These are phyloP conservation scores for Rhopalosiphum maidis DNA, from an alignment of 1,140 invertebrate species.

Conservation along the genomic window DNA sequence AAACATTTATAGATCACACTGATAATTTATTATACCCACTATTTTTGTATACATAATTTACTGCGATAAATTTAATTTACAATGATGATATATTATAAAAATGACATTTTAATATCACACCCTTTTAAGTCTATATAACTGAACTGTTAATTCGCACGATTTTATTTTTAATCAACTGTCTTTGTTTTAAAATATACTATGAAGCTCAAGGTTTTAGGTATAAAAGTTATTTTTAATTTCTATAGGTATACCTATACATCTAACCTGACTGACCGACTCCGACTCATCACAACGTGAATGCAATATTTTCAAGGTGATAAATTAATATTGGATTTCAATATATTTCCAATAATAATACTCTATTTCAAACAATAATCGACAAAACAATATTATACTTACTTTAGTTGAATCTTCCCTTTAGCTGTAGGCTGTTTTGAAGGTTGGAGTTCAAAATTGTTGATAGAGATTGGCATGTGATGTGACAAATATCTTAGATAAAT, in stretches of 20 bases:
- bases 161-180: not conserved
- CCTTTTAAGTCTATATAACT: too few species aligned
- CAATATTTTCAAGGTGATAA: not conserved
- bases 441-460: not conserved
- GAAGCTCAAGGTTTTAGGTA: not conserved
- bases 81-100: too few species aligned
- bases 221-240: not conserved
- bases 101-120: too few species aligned
- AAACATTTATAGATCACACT: too few species aligned
- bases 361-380: not conserved
- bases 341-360: not conserved
- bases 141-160: too few species aligned
- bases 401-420: not conserved
- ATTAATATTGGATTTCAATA: not conserved
- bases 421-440: not conserved
- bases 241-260: not conserved
- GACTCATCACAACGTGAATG: not conserved
- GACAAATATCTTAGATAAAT: not conserved
- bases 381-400: not conserved
- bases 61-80: too few species aligned
- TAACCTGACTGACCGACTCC: not conserved
- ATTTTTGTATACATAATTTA: too few species aligned
- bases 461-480: not conserved
- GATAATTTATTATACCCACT: too few species aligned
- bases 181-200: not conserved